Conservation (phyloP, 2,888 invertebrate genomes). For the Xestia c-nigrum region DNA sequence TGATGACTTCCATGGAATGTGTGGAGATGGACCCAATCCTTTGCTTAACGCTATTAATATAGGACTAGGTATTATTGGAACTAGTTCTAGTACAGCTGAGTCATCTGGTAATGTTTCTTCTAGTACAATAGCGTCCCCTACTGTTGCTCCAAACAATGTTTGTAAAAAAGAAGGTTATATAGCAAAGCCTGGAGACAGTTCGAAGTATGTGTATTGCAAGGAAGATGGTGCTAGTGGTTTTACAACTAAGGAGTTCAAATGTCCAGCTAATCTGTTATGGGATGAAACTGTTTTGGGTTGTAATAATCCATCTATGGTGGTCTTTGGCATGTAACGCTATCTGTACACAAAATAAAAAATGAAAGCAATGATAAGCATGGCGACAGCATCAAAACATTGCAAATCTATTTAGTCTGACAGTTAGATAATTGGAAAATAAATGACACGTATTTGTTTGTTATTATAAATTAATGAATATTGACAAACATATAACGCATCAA, state of each 20-base stretch:
- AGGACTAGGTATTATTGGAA: conserved; percentile 61
- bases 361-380: background rate
- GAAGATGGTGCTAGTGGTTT: conserved; percentile 65
- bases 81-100: background rate
- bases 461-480: too few species aligned
- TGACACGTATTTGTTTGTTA: too few species aligned
- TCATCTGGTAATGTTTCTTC: background rate
- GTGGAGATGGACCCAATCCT: conserved; percentile 90
- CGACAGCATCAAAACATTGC: too few species aligned
- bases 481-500: too few species aligned
- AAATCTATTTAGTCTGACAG: too few species aligned
- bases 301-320: conserved; percentile 77
- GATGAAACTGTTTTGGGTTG: conserved; percentile 77
- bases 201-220: conserved; percentile 83
- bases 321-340: conserved; percentile 45
- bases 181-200: conserved; percentile 81
- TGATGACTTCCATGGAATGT: conserved; percentile 93
- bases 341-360: too few species aligned
- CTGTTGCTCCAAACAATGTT: background rate
- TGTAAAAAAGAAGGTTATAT: conserved; percentile 78
- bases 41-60: conserved; percentile 91
- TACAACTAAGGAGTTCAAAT: conserved; percentile 72
- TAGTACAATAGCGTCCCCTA: background rate
- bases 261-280: conserved; percentile 79
- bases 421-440: too few species aligned